Evolutionary conservation across 2,797 vertebrate genomes (phyloP), one percentile per base, ranked within the genome.

Genomic region (Garrulus glandarius): DNA sequence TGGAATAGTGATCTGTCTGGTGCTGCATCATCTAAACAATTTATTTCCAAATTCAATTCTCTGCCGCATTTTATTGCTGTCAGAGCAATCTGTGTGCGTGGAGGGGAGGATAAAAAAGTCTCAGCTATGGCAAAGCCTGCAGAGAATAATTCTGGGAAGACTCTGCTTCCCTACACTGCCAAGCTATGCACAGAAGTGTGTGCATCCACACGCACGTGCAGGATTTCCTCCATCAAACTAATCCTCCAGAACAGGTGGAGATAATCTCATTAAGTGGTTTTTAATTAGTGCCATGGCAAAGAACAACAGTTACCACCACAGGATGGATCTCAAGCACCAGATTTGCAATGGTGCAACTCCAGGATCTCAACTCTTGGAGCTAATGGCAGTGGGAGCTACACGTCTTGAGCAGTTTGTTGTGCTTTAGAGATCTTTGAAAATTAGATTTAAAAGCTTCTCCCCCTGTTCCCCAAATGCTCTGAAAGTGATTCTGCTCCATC

Each of bases 201-300:
- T 9, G 34, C 27, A 65, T 27, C 61, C 39, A 39, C 23, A 39
- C 0, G 1, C 56, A 57, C 1, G 1, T 24, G 49, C 70, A 87
- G 34, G 86, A 85, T 85, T 53, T 71, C 84, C 44, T 93, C 32
- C 78, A 60, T 49, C 87, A 74, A 61, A 59, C 72, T 92, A 87
- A 95, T 94, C 77, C 68, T 61, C 50, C 59, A 77, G 36, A 87
- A 89, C 71, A 88, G 86, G 83, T 67, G 60, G 41, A 47, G 80
- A 82, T 65, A 89, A 92, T 91, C 72, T 91, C 76, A 89, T 92
- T 88, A 95, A 67, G 60, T 15, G 37, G 22, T 17, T 93, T 95
- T 94, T 96, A 92, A 95, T 95, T 87, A 75, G 65, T 2, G 15
- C 24, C 77, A 71, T 20, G 47, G 67, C 87, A 93, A 69, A 76